Base-by-base conservation (phyloP, 1,140 invertebrate species). In the Drosophila nebulosa region DNA sequence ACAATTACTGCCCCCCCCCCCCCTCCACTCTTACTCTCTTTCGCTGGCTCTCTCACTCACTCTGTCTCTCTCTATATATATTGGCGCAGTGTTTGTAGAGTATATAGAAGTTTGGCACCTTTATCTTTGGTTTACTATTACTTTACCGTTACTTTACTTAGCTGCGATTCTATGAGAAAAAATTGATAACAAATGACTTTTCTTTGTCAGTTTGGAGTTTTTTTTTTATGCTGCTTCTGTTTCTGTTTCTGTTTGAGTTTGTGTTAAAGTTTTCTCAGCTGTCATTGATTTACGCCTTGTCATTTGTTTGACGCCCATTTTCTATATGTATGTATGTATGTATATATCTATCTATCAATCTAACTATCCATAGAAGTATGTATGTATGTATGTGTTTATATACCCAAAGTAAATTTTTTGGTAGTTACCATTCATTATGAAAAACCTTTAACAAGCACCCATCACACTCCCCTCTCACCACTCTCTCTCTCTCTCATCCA, bases 121-220 rank as follows among this genome's bases (percentile, higher is more conserved):
- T 42, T 42, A 42, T 42, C 9, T 16, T 55, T 14, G 30, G 24
- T 55, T 14, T 55, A 30, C 16, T n/a, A n/a, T n/a, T n/a, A n/a
- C n/a, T n/a, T n/a, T n/a, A n/a, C n/a, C n/a, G 10, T 30, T 55
- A 30, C n/a, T 26, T 53, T 12, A 55, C 27, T 30, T 32, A 14
- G 14, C 27, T 42, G 57, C 42, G 21, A 39, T 36, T 42, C 21
- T 59, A 10, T 42, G 42, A 18, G 30, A 30, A 62, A 62, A 74
- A 65, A 74, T 74, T 74, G 69, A 74, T 74, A 72, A 60, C 64
- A 73, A 74, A 74, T 65, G 65, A 73, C 56, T 74, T 39, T 46
- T 59, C 21, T 59, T 73, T 74, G 72, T 50, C 50, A 60, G 27
- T 30, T 30, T 30, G 59, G 53, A 57, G 59, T 46, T 64, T 71